Conservation (phyloP, 2,888 invertebrate genomes). For the Lycocerus yunnanus region DNA sequence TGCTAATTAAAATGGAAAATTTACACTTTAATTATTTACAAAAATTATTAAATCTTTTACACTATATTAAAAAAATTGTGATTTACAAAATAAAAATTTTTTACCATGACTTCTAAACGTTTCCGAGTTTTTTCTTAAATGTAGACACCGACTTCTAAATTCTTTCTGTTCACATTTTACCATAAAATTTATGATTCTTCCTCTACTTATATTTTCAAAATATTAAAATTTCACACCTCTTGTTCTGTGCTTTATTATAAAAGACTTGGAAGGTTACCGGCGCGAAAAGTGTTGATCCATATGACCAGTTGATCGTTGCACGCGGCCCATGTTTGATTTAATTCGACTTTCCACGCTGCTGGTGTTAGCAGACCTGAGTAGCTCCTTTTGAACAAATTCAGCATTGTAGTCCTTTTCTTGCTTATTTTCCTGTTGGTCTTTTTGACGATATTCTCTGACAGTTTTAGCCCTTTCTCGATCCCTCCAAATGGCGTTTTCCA, state of each 20-base stretch:
- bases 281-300: slow-evolving; percentile 85
- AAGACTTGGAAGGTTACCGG: slow-evolving; percentile 23
- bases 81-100: slow-evolving; percentile 2
- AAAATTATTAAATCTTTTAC: neutral
- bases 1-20: neutral
- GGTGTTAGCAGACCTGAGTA: slow-evolving; percentile 66
- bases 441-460: slow-evolving; percentile 67
- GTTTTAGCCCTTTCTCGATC: slow-evolving; percentile 69
- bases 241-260: neutral
- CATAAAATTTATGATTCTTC: neutral
- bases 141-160: neutral
- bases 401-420: slow-evolving; percentile 58
- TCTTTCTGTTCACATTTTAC: neutral
- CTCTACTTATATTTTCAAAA: neutral
- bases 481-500: slow-evolving; percentile 74
- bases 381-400: slow-evolving; percentile 64
- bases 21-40: neutral
- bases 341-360: slow-evolving; percentile 82
- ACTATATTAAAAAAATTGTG: neutral
- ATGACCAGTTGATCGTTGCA: slow-evolving; percentile 78
- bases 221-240: neutral
- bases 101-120: neutral
- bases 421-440: slow-evolving; percentile 57
- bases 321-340: slow-evolving; percentile 86
- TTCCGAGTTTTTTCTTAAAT: neutral